Base-by-base conservation (phyloP, 1,140 invertebrate genomes). In the Trichonephila clavipes region DNA sequence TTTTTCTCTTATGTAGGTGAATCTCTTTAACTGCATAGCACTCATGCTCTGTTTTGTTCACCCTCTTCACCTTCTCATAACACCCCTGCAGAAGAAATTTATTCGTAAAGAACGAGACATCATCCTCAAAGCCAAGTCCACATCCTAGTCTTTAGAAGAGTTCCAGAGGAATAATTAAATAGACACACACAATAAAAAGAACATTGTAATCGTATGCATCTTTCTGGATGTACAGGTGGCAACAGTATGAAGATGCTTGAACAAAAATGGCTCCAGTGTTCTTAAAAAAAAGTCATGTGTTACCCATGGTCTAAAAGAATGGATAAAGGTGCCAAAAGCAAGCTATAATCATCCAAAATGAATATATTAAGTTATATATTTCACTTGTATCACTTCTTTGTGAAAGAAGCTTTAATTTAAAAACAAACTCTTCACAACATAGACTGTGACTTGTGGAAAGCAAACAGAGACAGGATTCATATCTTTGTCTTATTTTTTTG, bases 11-110 rank as follows among this genome's bases (percentile, higher is more conserved):
- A 18, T 24, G n/a, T 59, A 94, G 94, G 88, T 94, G 28, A 94
- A 94, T 28, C 61, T 94, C 21, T 94, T 94, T 77, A 88, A 91
- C 51, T 66, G 58, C 18, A 61, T 91, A 5, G 82, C 88, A 2
- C 59, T 94, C 10, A 82, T 94, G 66, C 21, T 94, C 2, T 90
- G 85, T 19, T 94, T 94, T 24, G 61, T 94, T 58, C 90, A 94
- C 66, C 94, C 94, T 34, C 44, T 94, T 0, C 92, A 94, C 40
- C 81, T 94, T 19, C 81, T 94, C 7, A 92, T 94, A n/a, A 94
- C 92, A 10, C 94, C 94, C 51, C 28, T 94, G 4, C 94, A 94
- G 28, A 90, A 92, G 44, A 51, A 40, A 12, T 94, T 94, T 34
- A 91, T 94, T 7, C 21, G 89, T 8, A 94, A 89, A 72, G 94